Evolutionary conservation across 2,888 invertebrate species (phyloP), one percentile per base, ranked within the genome.

Genomic region (Heliconius ismenius): DNA sequence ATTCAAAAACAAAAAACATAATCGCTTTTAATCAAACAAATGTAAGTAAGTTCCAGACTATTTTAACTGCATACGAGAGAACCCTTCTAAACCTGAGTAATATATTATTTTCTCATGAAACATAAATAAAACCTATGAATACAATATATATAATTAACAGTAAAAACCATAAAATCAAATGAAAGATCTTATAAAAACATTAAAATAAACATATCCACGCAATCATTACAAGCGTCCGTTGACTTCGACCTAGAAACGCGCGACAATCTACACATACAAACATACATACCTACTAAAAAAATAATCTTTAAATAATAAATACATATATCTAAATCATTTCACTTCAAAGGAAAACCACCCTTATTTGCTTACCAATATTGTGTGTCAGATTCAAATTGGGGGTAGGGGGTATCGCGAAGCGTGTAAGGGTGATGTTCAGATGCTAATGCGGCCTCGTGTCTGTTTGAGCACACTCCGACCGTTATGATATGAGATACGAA

Each of bases 301-400:
- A 69, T n/a, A 74, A 63, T 77, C 75, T 77, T 79, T 78, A 78
- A 80, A 80, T 81, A 80, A 80, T 80, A 81, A 79, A 80, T 79
- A 78, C 67, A 77, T 75, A 75, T 76, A 79, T 67, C 72, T 74
- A 79, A 79, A 79, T 76, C 74, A 79, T 80, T 79, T 26, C 54
- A 74, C 58, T 39, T 15, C 78, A 78, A 65, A 15, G 76, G 65
- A 76, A 75, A 70, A 75, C 77, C 24, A 24, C 26, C 74, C 74
- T 75, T 79, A 62, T 74, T 26, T 15, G 18, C 10, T 26, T 21
- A 28, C 28, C 43, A 21, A 62, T 39, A 43, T 43, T 63, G 73
- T 73, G 58, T 36, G n/a, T 32, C 54, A 58, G n/a, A 63, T 60
- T 39, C 76, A 73, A 72, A 76, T 76, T 65, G 72, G 58, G 65